Percentiles rank a stretch among this genome's conserved stretches.
Conservation (phyloP, 1,140 invertebrate genomes). For the Heliconius himera region DNA sequence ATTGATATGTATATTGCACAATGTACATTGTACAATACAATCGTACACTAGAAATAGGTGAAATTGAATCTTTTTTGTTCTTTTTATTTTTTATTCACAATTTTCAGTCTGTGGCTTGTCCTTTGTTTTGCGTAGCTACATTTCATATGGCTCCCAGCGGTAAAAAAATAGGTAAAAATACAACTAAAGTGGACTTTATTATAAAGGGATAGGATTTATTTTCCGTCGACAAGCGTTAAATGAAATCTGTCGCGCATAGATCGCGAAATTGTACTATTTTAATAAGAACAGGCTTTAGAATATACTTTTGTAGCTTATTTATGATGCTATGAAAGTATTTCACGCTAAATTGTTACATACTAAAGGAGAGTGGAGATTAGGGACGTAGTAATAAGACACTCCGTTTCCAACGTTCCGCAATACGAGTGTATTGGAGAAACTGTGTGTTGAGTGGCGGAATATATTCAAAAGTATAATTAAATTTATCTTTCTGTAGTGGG, state of each 20-base stretch:
- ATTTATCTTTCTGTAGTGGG: no score
- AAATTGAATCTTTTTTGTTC: conserved; percentile 22
- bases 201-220: neutral
- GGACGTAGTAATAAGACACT: no score
- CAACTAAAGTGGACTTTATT: conserved; percentile 5
- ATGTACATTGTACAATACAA: neutral
- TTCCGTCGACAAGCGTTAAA: neutral
- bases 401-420: no score
- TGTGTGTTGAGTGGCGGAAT: no score
- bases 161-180: conserved; percentile 12
- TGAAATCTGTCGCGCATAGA: conserved; percentile 19
- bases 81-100: conserved; percentile 32
- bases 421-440: no score
- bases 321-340: conserved; percentile 9
- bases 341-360: neutral
- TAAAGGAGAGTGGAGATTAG: neutral
- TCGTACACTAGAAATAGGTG: conserved; percentile 1
- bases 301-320: conserved; percentile 23
- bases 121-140: conserved; percentile 31
- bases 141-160: conserved; percentile 29
- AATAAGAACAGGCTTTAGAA: conserved; percentile 30
- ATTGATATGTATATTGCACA: neutral
- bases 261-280: conserved; percentile 28
- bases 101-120: conserved; percentile 29
- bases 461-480: no score